Evolutionary conservation across 2,888 invertebrate species (phyloP).

Genomic region (Rhaphigaster nebulosa): DNA sequence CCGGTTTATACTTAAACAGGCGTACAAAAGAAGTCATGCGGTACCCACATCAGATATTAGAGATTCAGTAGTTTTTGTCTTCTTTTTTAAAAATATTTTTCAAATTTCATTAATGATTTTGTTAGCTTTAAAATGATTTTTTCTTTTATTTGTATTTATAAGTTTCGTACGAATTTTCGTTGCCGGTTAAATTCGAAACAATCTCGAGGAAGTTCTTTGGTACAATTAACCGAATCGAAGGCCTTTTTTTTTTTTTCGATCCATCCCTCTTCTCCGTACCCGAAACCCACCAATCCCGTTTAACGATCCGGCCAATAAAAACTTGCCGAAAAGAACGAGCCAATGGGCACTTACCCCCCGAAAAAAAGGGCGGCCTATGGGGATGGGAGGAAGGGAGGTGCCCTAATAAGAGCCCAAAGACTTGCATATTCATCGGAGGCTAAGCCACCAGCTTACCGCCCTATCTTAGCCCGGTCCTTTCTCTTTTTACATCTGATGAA

Average conservation of each 20-base stretch:
- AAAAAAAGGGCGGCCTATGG: background rate
- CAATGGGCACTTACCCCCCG: background rate
- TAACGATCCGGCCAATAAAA: conserved; percentile 22
- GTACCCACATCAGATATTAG: no score
- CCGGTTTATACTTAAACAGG: no score
- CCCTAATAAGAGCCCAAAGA: conserved; percentile 6
- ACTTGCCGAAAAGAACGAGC: conserved; percentile 5
- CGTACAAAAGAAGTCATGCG: no score
- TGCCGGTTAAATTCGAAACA: no score
- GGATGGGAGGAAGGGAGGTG: background rate
- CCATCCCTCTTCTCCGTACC: background rate
- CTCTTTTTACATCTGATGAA: conserved; percentile 54
- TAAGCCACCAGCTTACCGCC: conserved; percentile 44
- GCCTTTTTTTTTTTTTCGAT: background rate
- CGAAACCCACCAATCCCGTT: background rate
- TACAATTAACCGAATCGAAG: background rate
- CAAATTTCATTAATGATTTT: no score
- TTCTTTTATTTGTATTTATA: no score
- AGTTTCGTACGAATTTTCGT: no score
- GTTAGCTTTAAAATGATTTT: no score
- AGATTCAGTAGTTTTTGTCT: no score
- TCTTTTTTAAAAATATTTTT: no score
- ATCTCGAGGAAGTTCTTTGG: background rate
- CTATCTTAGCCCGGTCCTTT: conserved; percentile 8
- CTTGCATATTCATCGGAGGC: conserved; percentile 31